These are phyloP conservation scores for Cherax destructor DNA, from an alignment of 1,140 invertebrate species.

Conservation along the genomic window DNA sequence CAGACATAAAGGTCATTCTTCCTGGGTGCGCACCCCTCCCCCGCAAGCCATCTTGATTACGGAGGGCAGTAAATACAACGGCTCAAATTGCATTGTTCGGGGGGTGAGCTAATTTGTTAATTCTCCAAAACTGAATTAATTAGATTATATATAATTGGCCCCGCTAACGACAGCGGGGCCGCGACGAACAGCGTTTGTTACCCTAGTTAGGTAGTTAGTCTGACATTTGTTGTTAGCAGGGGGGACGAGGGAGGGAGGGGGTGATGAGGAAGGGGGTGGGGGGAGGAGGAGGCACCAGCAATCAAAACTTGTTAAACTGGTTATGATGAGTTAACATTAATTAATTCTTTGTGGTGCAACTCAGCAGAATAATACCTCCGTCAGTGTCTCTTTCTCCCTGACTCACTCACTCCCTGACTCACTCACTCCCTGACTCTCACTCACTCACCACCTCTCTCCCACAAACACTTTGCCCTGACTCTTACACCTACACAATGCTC, in stretches of 20 bases:
- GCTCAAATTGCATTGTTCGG: conserved; percentile 28
- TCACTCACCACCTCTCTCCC: neutral
- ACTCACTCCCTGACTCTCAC: neutral
- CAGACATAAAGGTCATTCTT: neutral
- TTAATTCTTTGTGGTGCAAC: conserved; percentile 64
- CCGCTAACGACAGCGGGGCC: conserved; percentile 41
- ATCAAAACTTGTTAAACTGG: conserved; percentile 65
- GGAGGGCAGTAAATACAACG: neutral
- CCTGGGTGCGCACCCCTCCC: neutral
- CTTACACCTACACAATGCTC: too few species aligned
- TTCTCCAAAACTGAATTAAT: conserved; percentile 59
- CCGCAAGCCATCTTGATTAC: conserved; percentile 11
- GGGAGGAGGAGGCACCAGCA: conserved; percentile 13
- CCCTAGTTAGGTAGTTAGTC: conserved; percentile 8
- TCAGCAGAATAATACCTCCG: conserved; percentile 51
- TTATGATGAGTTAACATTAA: conserved; percentile 65
- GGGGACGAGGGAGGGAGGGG: neutral
- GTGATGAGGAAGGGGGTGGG: neutral
- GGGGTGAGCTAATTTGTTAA: conserved; percentile 49
- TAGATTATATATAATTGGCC: conserved; percentile 60
- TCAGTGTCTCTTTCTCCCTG: neutral
- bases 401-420: neutral
- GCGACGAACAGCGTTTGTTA: conserved; percentile 20
- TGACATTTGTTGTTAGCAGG: conserved; percentile 34
- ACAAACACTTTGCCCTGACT: too few species aligned